Evolutionary conservation across 2,113 vertebrate genomes (phyloP).

Genomic region (Notiomystis cincta): DNA sequence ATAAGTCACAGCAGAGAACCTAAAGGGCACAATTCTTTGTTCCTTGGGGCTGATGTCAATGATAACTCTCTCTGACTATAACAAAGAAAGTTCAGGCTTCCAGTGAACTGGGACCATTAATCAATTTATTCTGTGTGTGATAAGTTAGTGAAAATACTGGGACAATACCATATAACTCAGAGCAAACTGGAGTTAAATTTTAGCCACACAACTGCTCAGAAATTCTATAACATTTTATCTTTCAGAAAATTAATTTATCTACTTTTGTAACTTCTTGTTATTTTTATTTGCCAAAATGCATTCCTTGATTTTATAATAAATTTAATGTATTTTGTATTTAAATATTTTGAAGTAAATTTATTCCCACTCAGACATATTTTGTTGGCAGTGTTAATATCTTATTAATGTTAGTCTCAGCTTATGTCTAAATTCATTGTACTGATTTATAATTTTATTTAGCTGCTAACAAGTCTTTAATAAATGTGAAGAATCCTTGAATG

Average conservation of each 20-base stretch:
- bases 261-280: not conserved
- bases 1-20: not conserved
- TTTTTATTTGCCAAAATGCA: not conserved
- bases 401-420: not conserved
- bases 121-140: rapidly evolving
- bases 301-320: not conserved
- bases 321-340: not conserved
- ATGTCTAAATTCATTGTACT: not conserved
- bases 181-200: not conserved
- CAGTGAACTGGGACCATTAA: not conserved
- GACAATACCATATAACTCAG: not conserved
- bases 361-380: not conserved
- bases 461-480: not conserved
- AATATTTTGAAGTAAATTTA: not conserved
- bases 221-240: not conserved
- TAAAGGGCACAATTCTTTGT: not conserved
- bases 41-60: not conserved
- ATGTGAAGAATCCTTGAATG: not conserved
- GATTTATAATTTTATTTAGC: not conserved
- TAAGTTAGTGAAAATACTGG: not conserved
- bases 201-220: not conserved
- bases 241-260: not conserved
- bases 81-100: not conserved
- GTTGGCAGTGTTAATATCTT: not conserved
- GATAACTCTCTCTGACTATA: not conserved